Percentiles rank a stretch among this genome's conserved stretches.
phyloP scores from a whole-genome alignment of 2,888 invertebrate genomes.

The Aporophyla nigra region DNA sequence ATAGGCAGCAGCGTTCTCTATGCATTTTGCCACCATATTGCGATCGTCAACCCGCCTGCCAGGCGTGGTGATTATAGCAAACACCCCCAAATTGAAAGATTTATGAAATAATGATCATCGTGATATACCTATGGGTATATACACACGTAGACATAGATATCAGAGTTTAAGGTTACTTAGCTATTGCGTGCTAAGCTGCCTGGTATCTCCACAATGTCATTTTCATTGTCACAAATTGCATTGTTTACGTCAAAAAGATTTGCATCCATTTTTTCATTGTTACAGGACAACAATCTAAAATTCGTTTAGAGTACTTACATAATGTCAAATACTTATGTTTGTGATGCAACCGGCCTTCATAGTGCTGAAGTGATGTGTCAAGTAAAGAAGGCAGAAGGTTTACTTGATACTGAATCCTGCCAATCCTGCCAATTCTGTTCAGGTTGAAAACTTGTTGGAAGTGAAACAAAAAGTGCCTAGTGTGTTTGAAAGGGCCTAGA shows the following conservation, averaged over 20 bases:
- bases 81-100: too few species aligned
- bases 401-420: neutral
- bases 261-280: constrained; percentile 19
- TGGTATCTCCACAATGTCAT: constrained; percentile 2
- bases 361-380: neutral
- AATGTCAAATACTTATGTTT: constrained; percentile 32
- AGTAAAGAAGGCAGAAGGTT: neutral
- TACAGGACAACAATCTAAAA: constrained; percentile 18
- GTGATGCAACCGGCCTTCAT: constrained; percentile 49
- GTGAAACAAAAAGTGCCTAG: too few species aligned
- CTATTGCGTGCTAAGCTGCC: neutral
- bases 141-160: too few species aligned
- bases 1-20: too few species aligned
- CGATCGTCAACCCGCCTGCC: too few species aligned
- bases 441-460: too few species aligned
- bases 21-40: too few species aligned
- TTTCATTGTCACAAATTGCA: constrained; percentile 34
- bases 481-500: too few species aligned
- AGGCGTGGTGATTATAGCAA: too few species aligned
- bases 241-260: constrained; percentile 22
- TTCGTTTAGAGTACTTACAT: constrained; percentile 35
- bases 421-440: too few species aligned
- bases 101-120: too few species aligned
- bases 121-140: too few species aligned
- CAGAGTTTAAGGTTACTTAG: neutral